Evolutionary conservation across 2,888 invertebrate species (phyloP).

Genomic region (Acronicta aceris): DNA sequence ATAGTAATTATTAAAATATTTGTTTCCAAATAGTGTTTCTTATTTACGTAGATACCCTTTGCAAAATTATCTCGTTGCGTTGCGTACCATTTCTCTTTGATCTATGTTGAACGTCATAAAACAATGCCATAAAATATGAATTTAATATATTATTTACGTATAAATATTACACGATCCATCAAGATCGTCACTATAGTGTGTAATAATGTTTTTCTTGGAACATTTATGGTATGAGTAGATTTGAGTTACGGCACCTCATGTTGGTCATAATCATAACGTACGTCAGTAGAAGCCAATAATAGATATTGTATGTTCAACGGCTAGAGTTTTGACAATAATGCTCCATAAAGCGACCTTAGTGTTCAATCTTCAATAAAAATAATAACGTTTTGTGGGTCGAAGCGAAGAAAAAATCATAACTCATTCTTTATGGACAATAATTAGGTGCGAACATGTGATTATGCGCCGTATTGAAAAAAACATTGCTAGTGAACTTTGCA

Average conservation of each 20-base stretch:
- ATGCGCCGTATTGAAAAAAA: not conserved
- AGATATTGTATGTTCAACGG: conserved; percentile 42
- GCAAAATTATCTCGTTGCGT: conserved; percentile 39
- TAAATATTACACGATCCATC: conserved; percentile 47
- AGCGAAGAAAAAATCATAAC: conserved; percentile 22
- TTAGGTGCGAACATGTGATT: conserved; percentile 1
- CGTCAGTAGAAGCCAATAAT: conserved; percentile 61
- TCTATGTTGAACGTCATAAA: conserved; percentile 40
- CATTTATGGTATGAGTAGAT: conserved; percentile 53
- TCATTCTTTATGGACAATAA: conserved; percentile 10
- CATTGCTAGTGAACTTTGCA: not conserved
- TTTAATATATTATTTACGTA: conserved; percentile 53
- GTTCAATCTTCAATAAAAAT: conserved; percentile 22
- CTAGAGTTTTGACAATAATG: conserved; percentile 35
- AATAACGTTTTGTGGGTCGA: conserved; percentile 18
- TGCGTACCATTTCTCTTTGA: conserved; percentile 47
- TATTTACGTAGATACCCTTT: conserved; percentile 49
- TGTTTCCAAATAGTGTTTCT: conserved; percentile 30
- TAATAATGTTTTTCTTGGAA: conserved; percentile 62
- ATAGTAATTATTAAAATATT: conserved; percentile 28
- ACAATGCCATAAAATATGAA: conserved; percentile 52
- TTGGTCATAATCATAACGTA: conserved; percentile 41
- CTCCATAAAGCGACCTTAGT: conserved; percentile 27
- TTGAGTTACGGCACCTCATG: conserved; percentile 55
- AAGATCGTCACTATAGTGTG: conserved; percentile 49